Conservation (phyloP, 2,888 invertebrate species). For the Lobophora halterata region DNA sequence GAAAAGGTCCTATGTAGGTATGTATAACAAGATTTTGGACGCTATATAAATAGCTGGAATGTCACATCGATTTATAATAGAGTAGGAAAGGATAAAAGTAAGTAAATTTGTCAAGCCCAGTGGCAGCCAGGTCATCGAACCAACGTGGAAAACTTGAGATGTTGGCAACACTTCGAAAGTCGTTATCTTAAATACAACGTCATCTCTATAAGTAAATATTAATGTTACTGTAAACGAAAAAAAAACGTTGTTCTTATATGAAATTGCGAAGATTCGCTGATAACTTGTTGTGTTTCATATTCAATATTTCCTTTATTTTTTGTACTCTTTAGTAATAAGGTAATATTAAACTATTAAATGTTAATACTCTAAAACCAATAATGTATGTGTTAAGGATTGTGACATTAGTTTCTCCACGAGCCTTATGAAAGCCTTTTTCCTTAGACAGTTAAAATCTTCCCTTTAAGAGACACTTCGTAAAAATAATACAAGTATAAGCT, state of each 20-base stretch:
- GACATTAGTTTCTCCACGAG: constrained; percentile 78
- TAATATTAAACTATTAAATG: constrained; percentile 79
- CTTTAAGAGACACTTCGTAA: constrained; percentile 41
- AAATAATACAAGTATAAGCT: constrained; percentile 41
- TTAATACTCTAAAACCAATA: constrained; percentile 80
- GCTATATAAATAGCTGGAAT: too few species aligned
- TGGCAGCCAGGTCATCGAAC: constrained; percentile 23
- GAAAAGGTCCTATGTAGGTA: too few species aligned
- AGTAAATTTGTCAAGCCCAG: constrained; percentile 12
- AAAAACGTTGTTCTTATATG: constrained; percentile 79
- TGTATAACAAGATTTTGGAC: too few species aligned
- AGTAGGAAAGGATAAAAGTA: constrained; percentile 11
- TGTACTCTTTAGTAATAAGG: constrained; percentile 80
- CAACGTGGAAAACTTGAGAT: constrained; percentile 31
- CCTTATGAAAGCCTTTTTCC: constrained; percentile 80
- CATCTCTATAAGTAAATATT: constrained; percentile 57
- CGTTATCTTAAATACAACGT: constrained; percentile 44
- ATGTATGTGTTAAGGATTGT: constrained; percentile 72
- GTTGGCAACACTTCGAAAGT: constrained; percentile 29
- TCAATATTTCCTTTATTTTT: constrained; percentile 81
- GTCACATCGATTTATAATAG: too few species aligned
- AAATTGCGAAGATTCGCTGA: constrained; percentile 74
- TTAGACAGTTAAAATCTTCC: constrained; percentile 59
- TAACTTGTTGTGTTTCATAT: constrained; percentile 79
- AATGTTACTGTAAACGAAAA: constrained; percentile 77